Percentiles rank a stretch among this genome's conserved stretches.
Conservation (phyloP, 2,797 vertebrate genomes). For the Acanthis flammea region DNA sequence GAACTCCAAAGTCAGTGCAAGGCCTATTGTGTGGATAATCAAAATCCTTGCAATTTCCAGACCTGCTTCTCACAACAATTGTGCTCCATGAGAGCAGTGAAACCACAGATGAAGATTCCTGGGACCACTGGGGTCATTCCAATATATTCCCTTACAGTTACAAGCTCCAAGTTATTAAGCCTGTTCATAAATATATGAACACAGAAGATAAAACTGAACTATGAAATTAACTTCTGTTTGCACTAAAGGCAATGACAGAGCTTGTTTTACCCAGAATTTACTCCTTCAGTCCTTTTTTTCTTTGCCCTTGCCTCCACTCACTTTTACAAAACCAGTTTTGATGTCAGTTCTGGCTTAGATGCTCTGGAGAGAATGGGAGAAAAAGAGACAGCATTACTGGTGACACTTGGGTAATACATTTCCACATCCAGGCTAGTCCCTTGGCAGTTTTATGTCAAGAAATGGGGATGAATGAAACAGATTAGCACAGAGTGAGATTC, state of each 20-base stretch:
- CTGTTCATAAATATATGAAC: neutral
- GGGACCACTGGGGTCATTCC: neutral
- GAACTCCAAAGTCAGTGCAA: neutral
- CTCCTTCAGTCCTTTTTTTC: neutral
- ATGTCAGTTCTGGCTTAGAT: neutral
- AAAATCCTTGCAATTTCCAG: constrained; percentile 3
- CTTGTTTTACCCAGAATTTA: neutral
- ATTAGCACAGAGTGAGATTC: constrained; percentile 54
- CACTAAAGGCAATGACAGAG: neutral
- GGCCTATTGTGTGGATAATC: neutral
- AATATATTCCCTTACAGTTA: neutral
- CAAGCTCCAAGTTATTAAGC: neutral
- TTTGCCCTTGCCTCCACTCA: neutral
- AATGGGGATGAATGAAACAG: constrained; percentile 28
- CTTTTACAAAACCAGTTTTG: neutral
- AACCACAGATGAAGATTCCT: neutral
- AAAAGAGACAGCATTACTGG: neutral
- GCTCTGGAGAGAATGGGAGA: neutral
- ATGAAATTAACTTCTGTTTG: neutral
- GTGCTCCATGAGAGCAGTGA: neutral
- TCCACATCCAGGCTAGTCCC: neutral
- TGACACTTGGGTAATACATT: neutral
- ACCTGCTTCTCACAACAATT: neutral
- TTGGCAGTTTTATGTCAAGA: constrained; percentile 26
- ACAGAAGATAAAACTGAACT: neutral